These are phyloP conservation scores for Gallinago jamesoni DNA, from an alignment of 2,113 vertebrate genomes.

Conservation along the genomic window DNA sequence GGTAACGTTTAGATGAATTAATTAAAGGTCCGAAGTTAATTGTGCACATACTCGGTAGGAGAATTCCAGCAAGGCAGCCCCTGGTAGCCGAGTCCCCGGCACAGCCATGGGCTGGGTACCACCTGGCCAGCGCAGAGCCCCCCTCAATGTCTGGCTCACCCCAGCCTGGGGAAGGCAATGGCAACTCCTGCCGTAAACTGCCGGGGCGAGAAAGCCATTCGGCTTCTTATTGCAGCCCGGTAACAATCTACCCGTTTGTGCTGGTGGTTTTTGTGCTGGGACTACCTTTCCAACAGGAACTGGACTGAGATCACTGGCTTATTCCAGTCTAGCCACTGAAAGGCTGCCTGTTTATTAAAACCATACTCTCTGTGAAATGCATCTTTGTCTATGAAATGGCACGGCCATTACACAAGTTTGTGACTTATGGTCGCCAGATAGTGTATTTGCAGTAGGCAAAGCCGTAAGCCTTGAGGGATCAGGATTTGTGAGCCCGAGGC, in stretches of 20 bases:
- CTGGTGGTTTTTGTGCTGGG: not conserved
- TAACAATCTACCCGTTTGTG: not conserved
- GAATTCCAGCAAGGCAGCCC: not conserved
- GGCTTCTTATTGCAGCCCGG: not conserved
- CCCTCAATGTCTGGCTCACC: not conserved
- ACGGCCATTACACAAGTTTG: not conserved
- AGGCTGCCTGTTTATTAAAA: slow-evolving; percentile 54
- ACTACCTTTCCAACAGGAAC: slow-evolving; percentile 42
- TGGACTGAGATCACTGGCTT: slow-evolving; percentile 48
- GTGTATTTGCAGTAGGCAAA: slow-evolving; percentile 1
- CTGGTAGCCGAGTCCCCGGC: not conserved
- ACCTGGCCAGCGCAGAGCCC: not conserved
- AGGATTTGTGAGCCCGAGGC: not conserved
- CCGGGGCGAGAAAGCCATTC: not conserved
- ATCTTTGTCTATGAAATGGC: slow-evolving; percentile 38
- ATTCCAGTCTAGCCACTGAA: slow-evolving; percentile 43
- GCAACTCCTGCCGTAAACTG: not conserved
- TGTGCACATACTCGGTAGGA: not conserved
- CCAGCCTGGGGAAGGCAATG: not conserved
- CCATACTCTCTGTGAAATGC: slow-evolving; percentile 57
- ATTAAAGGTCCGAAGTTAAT: not conserved
- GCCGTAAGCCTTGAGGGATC: not conserved
- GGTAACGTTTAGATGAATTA: not conserved
- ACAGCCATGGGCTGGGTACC: not conserved
- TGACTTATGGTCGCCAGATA: slow-evolving; percentile 44